Evolutionary conservation across 2,888 invertebrate species (phyloP), one percentile per base, ranked within the genome.

Genomic region (Thymelicus acteon): DNA sequence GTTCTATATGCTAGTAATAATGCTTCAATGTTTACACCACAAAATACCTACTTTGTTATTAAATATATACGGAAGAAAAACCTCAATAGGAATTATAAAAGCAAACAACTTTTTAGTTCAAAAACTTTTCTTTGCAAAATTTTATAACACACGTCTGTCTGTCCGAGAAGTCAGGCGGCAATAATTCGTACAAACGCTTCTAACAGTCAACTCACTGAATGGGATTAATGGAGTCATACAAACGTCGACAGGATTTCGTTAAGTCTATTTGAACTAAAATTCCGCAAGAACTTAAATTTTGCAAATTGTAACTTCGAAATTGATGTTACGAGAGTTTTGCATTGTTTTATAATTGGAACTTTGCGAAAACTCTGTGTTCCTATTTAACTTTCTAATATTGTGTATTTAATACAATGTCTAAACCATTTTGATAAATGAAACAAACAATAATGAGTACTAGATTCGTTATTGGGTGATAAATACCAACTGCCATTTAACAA

Each of bases 181-280:
- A 85, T 88, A 86, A 89, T 89, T 88, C 88, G 88, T 90, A 82
- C 86, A 89, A 91, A 85, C 83, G 83, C 78, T 80, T 76, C 79
- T 86, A 89, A 86, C 90, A 88, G 85, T 57, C 57, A 44, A 19
- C 64, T 52, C 52, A 40, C 64, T 54, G 52, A 64, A 64, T 64
- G 12, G 64, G 52, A 64, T 64, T 64, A 64, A 52, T 52, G 64
- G 49, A 37, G 52, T 64, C 64, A 54, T 39, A 62, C 52, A 64
- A 63, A 64, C 57, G 64, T 24, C 40, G 65, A 66, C 57, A 58
- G 57, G 47, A 57, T 47, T 66, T 19, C 48, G 47, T 62, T 52
- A 52, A 31, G 37, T 63, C 49, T 37, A 49, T 63, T 63, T 63
- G 31, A 63, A n/a, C 48, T 48, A 49, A 63, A 63, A 63, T 24